A percentile compares a stretch with the other conserved stretches of the same genome.
phyloP scores from a whole-genome alignment of 2,888 invertebrate genomes.

The Trichopria drosophilae region DNA sequence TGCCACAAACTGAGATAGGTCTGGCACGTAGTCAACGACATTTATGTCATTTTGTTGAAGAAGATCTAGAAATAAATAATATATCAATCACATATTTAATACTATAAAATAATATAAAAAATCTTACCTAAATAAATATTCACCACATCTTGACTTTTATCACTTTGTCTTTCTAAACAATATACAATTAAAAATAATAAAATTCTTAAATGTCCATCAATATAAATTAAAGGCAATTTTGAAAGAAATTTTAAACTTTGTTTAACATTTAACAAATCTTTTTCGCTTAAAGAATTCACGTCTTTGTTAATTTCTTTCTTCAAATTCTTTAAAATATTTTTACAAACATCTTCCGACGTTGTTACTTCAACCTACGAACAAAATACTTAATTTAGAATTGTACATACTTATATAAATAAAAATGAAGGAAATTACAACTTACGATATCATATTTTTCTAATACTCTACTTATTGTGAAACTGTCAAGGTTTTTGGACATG shows the following conservation, averaged over 20 bases:
- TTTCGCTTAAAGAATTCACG: constrained; percentile 36
- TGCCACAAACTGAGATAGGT: constrained; percentile 35
- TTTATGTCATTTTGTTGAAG: constrained; percentile 40
- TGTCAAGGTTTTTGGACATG: constrained; percentile 29
- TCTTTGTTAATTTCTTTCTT: constrained; percentile 35
- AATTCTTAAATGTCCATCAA: constrained; percentile 36
- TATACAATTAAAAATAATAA: constrained; percentile 43
- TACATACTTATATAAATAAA: constrained; percentile 3
- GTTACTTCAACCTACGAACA: constrained; percentile 17
- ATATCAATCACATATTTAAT: constrained; percentile 2
- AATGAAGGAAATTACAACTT: constrained; percentile 23
- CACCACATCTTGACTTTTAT: constrained; percentile 24
- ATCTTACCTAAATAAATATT: constrained; percentile 43
- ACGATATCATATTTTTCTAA: constrained; percentile 37
- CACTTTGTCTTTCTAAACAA: constrained; percentile 40
- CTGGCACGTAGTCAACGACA: constrained; percentile 39
- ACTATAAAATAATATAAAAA: not conserved
- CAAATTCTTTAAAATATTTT: constrained; percentile 34
- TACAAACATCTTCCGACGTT: constrained; percentile 27
- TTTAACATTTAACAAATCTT: constrained; percentile 22
- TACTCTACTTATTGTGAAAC: constrained; percentile 35
- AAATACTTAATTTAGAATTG: constrained; percentile 7
- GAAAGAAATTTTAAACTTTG: constrained; percentile 35
- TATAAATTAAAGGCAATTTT: constrained; percentile 40
- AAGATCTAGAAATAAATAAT: constrained; percentile 37